These are phyloP conservation scores for Drosophila erecta DNA, from an alignment of 1,140 invertebrate genomes.

Conservation along the genomic window DNA sequence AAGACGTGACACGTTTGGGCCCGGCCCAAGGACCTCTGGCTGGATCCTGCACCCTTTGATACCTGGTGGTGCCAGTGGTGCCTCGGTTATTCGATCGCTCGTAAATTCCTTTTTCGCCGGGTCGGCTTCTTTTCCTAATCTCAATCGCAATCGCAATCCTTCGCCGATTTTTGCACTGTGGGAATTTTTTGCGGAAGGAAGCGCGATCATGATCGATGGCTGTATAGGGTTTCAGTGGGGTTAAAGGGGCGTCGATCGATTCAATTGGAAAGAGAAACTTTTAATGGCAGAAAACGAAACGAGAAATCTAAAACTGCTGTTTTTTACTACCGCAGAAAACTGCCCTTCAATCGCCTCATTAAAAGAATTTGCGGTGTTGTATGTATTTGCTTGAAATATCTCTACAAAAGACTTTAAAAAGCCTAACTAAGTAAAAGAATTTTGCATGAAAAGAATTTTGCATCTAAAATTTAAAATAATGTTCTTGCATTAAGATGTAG, in stretches of 20 bases:
- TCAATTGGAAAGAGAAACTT: conserved; percentile 30
- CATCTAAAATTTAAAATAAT: too few species aligned
- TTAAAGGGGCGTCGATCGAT: conserved; percentile 49
- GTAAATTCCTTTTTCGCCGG: conserved; percentile 59
- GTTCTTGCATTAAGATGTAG: too few species aligned
- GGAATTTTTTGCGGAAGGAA: conserved; percentile 78
- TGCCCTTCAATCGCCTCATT: neutral
- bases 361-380: neutral
- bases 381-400: too few species aligned
- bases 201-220: conserved; percentile 70
- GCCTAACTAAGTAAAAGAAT: too few species aligned
- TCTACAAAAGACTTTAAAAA: too few species aligned
- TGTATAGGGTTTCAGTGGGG: conserved; percentile 72
- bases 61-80: conserved; percentile 50
- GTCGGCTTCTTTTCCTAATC: conserved; percentile 40
- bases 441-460: too few species aligned
- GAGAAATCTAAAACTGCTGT: conserved; percentile 7
- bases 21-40: conserved; percentile 60
- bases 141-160: conserved; percentile 68
- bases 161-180: conserved; percentile 72
- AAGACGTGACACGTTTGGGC: conserved; percentile 80
- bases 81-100: conserved; percentile 75
- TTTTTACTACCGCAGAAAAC: conserved; percentile 1
- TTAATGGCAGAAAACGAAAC: conserved; percentile 28
- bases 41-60: conserved; percentile 78